A percentile compares a stretch with the other conserved stretches of the same genome.
These are phyloP conservation scores for Pemphigus obesinymphae DNA, from an alignment of 1,140 invertebrate species.

Conservation along the genomic window DNA sequence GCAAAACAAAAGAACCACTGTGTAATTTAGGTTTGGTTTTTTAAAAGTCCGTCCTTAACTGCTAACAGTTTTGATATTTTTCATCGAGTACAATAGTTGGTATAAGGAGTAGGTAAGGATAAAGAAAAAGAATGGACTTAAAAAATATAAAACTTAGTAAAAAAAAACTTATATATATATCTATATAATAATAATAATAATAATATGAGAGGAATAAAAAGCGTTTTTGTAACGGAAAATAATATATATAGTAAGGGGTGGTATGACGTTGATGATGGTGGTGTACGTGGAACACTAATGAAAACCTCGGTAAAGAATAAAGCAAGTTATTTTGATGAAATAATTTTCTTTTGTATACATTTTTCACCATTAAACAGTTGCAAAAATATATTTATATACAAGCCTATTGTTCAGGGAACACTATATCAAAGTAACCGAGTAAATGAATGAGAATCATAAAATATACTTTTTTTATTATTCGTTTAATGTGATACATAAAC, in stretches of 20 bases:
- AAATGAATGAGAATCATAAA: neutral
- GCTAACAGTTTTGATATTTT: slow-evolving; percentile 13
- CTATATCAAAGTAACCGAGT: neutral
- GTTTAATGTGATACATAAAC: neutral
- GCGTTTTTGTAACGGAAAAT: slow-evolving; percentile 1
- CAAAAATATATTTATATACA: slow-evolving; percentile 16
- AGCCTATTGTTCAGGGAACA: neutral
- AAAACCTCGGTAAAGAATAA: slow-evolving; percentile 28
- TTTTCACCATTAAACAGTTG: neutral
- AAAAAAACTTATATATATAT: neutral
- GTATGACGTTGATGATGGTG: neutral
- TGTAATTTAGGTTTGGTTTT: slow-evolving; percentile 30
- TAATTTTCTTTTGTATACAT: slow-evolving; percentile 26
- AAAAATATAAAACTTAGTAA: slow-evolving; percentile 26
- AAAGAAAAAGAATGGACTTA: neutral
- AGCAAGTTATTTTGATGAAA: slow-evolving; percentile 33
- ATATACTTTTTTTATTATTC: slow-evolving; percentile 1
- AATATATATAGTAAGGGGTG: neutral
- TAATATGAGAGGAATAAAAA: slow-evolving; percentile 18
- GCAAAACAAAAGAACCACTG: slow-evolving; percentile 23
- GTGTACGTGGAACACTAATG: slow-evolving; percentile 11
- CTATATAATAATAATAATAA: slow-evolving; percentile 2
- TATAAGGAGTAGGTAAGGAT: neutral
- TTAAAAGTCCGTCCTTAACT: slow-evolving; percentile 10
- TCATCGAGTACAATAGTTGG: slow-evolving; percentile 1